Evolutionary conservation across 2,888 invertebrate genomes (phyloP), one percentile per base, ranked within the genome.

Genomic region (Diloba caeruleocephala): DNA sequence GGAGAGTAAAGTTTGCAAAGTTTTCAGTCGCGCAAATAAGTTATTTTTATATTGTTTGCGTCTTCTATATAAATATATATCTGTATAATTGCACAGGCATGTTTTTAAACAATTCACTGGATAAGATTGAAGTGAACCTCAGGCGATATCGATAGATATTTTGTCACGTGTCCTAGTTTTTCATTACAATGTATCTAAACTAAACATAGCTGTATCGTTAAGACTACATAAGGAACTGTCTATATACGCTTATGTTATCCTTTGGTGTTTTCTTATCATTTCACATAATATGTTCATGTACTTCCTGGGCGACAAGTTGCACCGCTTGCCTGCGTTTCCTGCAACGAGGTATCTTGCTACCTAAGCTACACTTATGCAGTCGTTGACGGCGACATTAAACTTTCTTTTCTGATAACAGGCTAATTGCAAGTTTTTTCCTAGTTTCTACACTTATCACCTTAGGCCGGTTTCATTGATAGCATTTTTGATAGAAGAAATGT

Each of bases 271-370:
- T 69, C 66, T 84, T 82, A 82, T 84, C 82, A 76, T 69, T 21
- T 62, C 67, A 68, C 72, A 71, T 71, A 68, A 74, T 75, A 69
- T 67, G 54, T 58, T 45, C 9, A 17, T 23, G 41, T 60, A 76
- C 78, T 84, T 86, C 81, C 84, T 74, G 74, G 65, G 69, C 61
- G 56, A 81, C 82, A 76, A 81, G 79, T 81, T 69, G 69, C 66
- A 73, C 67, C 68, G 43, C 49, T 34, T 79, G 74, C 72, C 52
- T 71, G 74, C 76, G 75, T 81, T 85, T 85, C 85, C 85, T 85
- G 80, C 64, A 71, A 67, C 65, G 55, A 64, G 53, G 21, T 61
- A 56, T 73, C 71, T 73, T 65, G 68, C 64, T 62, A 61, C 67
- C 65, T 63, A 63, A 62, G 55, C 68, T 66, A 67, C 72, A 73